These are phyloP conservation scores for Nomada fucata DNA, from an alignment of 2,888 invertebrate genomes.

Conservation along the genomic window DNA sequence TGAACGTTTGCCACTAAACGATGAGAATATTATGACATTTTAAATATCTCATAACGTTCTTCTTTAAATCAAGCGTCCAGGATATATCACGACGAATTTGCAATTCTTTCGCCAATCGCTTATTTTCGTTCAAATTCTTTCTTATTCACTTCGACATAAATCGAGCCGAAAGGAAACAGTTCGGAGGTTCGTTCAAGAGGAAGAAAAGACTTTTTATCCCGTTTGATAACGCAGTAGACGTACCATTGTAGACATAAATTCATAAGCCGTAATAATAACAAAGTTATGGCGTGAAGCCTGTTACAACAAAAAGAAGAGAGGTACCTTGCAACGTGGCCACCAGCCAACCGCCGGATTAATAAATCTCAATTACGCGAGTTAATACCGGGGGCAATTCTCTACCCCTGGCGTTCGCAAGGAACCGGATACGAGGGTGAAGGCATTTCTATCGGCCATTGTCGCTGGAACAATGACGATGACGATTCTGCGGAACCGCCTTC, in stretches of 20 bases:
- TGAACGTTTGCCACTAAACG: too few species aligned
- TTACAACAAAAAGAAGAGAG: constrained; percentile 56
- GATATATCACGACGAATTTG: too few species aligned
- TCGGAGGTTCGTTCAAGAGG: neutral
- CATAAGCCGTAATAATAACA: constrained; percentile 54
- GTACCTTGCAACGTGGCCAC: constrained; percentile 66
- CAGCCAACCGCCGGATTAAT: constrained; percentile 79
- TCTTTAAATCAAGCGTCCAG: too few species aligned
- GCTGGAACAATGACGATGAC: constrained; percentile 73
- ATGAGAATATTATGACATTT: too few species aligned
- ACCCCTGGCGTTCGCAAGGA: constrained; percentile 67
- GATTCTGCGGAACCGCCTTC: constrained; percentile 61
- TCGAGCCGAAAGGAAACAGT: neutral
- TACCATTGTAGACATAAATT: constrained; percentile 36
- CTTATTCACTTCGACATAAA: neutral
- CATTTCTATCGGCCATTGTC: constrained; percentile 76
- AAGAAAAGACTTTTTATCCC: neutral
- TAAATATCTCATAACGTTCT: neutral
- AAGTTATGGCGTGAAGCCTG: constrained; percentile 53
- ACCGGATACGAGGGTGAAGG: constrained; percentile 77
- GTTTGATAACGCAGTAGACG: neutral
- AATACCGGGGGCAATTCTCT: constrained; percentile 79
- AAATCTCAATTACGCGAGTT: constrained; percentile 84
- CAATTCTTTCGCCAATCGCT: neutral
- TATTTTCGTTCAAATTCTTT: neutral